Conservation (phyloP, 2,113 vertebrate species). For the Mirza zaza region DNA sequence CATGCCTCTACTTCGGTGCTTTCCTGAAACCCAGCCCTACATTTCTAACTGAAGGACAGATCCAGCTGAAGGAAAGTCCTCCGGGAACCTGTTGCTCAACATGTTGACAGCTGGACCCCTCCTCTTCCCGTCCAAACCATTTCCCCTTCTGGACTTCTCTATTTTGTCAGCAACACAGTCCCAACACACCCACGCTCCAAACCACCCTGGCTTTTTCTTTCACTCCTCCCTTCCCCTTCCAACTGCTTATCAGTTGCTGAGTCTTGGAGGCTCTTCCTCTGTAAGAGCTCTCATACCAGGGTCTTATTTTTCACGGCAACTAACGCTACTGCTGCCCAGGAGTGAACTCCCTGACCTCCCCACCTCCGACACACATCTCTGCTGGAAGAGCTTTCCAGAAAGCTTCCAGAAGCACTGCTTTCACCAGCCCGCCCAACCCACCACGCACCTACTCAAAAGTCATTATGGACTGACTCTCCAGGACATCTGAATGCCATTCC, state of each 20-base stretch:
- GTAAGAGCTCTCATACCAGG: neutral
- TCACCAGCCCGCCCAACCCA: neutral
- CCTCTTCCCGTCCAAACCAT: slow-evolving; percentile 28
- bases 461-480: too few relatives aligned
- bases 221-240: neutral
- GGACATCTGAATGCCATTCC: neutral
- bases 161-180: neutral
- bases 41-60: neutral
- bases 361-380: neutral
- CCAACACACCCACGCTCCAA: neutral
- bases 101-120: neutral
- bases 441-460: neutral
- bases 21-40: neutral
- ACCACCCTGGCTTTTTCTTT: neutral
- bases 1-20: neutral
- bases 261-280: neutral
- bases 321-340: neutral
- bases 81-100: slow-evolving; percentile 52
- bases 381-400: neutral
- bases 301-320: neutral
- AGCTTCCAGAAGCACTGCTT: neutral
- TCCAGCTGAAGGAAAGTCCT: neutral
- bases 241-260: neutral
- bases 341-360: neutral
- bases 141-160: slow-evolving; percentile 71